These are phyloP conservation scores for Amblyraja radiata DNA, from an alignment of 2,797 vertebrate species.

Conservation along the genomic window DNA sequence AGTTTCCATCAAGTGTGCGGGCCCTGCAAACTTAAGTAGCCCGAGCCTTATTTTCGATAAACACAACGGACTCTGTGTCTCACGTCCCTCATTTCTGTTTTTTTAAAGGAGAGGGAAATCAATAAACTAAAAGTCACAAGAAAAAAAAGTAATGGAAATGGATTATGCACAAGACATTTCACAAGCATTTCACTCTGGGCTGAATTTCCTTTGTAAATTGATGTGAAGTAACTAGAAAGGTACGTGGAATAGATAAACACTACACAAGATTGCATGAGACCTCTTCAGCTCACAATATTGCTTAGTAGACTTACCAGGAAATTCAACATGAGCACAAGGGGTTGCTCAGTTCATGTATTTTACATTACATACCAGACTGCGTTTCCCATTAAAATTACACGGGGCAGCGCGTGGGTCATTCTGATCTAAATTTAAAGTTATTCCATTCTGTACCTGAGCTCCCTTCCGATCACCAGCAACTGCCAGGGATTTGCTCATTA, in stretches of 20 bases:
- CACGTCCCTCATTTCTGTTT: conserved; percentile 23
- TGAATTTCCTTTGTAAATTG: conserved; percentile 19
- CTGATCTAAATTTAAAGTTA: conserved; percentile 35
- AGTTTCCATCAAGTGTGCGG: background rate
- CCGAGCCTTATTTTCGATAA: background rate
- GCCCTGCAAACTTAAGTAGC: background rate
- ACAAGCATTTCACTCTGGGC: background rate
- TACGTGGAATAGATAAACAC: conserved; percentile 12
- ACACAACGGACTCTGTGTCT: background rate
- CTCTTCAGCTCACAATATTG: conserved; percentile 11
- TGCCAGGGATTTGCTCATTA: conserved; percentile 23
- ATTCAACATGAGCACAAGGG: background rate
- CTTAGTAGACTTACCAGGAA: conserved; percentile 21
- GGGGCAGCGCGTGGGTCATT: conserved; percentile 2
- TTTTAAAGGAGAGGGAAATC: background rate
- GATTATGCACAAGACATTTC: conserved; percentile 12
- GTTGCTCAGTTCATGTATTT: conserved; percentile 30
- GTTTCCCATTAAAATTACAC: conserved; percentile 35
- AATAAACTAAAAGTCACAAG: background rate
- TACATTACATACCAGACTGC: conserved; percentile 33
- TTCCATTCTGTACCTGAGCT: background rate
- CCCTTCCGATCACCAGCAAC: background rate
- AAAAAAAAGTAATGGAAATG: conserved; percentile 5
- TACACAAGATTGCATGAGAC: conserved; percentile 23
- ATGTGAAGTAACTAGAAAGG: conserved; percentile 20